A percentile compares a stretch with the other conserved stretches of the same genome.
Conservation (phyloP, 2,797 vertebrate species). For the Orestias chungarensis region DNA sequence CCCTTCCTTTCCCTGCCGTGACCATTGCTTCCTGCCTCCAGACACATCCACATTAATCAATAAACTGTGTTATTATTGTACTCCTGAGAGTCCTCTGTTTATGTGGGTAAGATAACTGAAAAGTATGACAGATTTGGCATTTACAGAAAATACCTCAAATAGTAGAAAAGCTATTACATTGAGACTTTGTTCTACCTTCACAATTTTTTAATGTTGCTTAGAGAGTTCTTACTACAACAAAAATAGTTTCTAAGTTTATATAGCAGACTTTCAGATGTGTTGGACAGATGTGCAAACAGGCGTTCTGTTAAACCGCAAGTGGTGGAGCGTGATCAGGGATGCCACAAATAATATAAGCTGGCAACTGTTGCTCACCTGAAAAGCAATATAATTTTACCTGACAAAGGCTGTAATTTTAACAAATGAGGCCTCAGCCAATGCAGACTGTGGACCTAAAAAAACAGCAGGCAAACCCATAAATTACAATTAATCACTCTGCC, state of each 20-base stretch:
- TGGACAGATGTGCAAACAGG: background rate
- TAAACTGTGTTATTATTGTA: too few relatives aligned
- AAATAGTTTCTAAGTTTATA: background rate
- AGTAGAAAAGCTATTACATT: background rate
- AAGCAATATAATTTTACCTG: slow-evolving; percentile 41
- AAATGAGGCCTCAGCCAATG: slow-evolving; percentile 62
- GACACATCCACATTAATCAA: too few relatives aligned
- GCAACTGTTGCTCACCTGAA: slow-evolving; percentile 35
- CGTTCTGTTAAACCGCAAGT: background rate
- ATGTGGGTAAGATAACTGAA: too few relatives aligned
- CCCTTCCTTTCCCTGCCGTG: too few relatives aligned
- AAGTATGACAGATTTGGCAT: too few relatives aligned
- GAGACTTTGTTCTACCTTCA: background rate
- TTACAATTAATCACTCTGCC: slow-evolving; percentile 66
- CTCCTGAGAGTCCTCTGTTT: too few relatives aligned
- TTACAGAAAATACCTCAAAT: background rate
- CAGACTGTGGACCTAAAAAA: slow-evolving; percentile 31
- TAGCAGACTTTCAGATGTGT: background rate
- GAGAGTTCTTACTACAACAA: background rate
- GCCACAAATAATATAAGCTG: slow-evolving; percentile 8
- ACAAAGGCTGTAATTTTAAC: slow-evolving; percentile 55
- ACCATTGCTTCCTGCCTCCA: too few relatives aligned
- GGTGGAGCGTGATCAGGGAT: background rate
- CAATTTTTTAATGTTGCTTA: background rate
- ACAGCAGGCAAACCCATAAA: slow-evolving; percentile 53